Percentiles rank a stretch among this genome's conserved stretches.
These are phyloP conservation scores for Drosophila affinis DNA, from an alignment of 2,888 invertebrate genomes.

Conservation along the genomic window DNA sequence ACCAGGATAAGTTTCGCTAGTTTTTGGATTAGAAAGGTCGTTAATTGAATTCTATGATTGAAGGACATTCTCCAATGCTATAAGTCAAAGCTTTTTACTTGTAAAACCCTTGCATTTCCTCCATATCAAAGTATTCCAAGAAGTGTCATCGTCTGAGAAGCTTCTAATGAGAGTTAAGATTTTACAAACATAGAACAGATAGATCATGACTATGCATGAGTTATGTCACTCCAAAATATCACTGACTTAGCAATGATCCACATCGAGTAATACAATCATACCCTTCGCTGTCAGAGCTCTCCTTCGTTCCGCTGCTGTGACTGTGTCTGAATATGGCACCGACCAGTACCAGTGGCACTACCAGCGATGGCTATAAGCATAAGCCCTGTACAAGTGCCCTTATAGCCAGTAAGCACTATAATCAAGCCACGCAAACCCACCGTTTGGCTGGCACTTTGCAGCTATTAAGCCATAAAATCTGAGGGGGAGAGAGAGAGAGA, in stretches of 20 bases:
- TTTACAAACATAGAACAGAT: not conserved
- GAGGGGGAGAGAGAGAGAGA: conserved; percentile 21
- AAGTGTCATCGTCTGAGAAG: conserved; percentile 20
- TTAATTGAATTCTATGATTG: no score
- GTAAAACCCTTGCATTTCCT: no score
- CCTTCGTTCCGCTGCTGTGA: conserved; percentile 58
- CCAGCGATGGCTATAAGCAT: conserved; percentile 2
- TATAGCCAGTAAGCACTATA: conserved; percentile 35
- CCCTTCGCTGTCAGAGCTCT: conserved; percentile 1
- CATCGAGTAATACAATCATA: not conserved
- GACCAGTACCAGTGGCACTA: conserved; percentile 1
- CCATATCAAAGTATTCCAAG: conserved; percentile 6
- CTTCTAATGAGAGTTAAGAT: conserved; percentile 18
- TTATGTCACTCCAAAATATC: not conserved
- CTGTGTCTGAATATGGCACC: conserved; percentile 58
- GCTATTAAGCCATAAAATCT: conserved; percentile 71
- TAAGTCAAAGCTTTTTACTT: no score
- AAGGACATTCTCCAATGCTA: not conserved
- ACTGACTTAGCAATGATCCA: conserved; percentile 7
- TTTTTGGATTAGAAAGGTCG: no score
- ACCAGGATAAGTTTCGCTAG: not conserved
- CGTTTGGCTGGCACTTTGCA: conserved; percentile 62
- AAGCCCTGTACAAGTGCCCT: conserved; percentile 12
- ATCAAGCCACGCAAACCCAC: conserved; percentile 39
- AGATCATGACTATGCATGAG: conserved; percentile 1